Percentiles rank a stretch among this genome's conserved stretches.
Evolutionary conservation across 2,888 invertebrate genomes (phyloP).

Genomic region (Gisinianus flammeolus): DNA sequence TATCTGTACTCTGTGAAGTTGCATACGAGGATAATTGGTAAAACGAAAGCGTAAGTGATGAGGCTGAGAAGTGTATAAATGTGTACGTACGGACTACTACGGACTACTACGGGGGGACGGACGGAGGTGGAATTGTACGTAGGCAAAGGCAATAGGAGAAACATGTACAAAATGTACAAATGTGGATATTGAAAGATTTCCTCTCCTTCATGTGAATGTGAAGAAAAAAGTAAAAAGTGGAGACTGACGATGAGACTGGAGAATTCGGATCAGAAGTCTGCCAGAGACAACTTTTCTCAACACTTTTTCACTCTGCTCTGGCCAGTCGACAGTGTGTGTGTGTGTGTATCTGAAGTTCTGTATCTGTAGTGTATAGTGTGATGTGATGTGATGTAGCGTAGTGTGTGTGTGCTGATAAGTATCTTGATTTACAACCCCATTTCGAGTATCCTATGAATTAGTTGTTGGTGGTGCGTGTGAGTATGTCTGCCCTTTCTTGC

Average conservation of each 20-base stretch:
- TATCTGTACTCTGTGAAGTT: too few species aligned
- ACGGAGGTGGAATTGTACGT: too few species aligned
- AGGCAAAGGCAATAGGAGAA: too few species aligned
- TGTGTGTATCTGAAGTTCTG: not conserved
- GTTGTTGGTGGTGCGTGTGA: slow-evolving; percentile 33
- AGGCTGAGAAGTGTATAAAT: too few species aligned
- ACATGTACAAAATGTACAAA: too few species aligned
- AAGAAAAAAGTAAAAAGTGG: too few species aligned
- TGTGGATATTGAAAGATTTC: too few species aligned
- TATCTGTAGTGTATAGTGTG: not conserved
- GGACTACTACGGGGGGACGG: too few species aligned
- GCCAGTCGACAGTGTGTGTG: not conserved
- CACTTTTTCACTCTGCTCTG: not conserved
- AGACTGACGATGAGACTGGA: not conserved
- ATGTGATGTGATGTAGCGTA: not conserved
- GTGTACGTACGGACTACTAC: too few species aligned
- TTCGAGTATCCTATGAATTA: slow-evolving; percentile 30
- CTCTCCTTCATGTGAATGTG: too few species aligned
- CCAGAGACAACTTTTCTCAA: slow-evolving; percentile 12
- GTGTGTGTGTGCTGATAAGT: slow-evolving; percentile 36
- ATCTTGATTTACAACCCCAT: slow-evolving; percentile 44
- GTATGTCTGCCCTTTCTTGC: slow-evolving; percentile 34
- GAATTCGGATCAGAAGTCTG: slow-evolving; percentile 16
- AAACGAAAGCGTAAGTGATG: too few species aligned
- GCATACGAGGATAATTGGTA: too few species aligned